phyloP scores from a whole-genome alignment of 1,140 invertebrate genomes.

The Drosophila ohnishii region DNA sequence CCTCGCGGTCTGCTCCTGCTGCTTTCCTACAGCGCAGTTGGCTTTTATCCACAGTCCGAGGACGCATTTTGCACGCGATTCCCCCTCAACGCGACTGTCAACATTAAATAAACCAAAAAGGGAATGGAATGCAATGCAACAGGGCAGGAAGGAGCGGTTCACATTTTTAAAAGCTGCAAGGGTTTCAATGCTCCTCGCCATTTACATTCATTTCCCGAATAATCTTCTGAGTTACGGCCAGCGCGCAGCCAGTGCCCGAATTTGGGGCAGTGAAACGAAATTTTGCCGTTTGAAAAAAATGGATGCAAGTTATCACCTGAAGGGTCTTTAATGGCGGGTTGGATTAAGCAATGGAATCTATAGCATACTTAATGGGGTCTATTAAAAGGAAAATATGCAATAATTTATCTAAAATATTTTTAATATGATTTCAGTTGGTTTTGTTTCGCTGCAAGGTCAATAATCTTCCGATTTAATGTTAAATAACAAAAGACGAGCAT shows the following conservation, averaged over 20 bases:
- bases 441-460: too few relatives aligned
- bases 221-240: conserved; percentile 47
- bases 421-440: too few relatives aligned
- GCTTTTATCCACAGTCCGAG: conserved; percentile 35
- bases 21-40: conserved; percentile 7
- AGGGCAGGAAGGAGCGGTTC: conserved; percentile 25
- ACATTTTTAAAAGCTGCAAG: conserved; percentile 55
- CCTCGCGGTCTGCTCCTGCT: conserved; percentile 20
- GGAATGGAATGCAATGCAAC: conserved; percentile 9
- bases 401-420: too few relatives aligned
- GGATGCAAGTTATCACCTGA: not conserved
- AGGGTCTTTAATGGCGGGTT: not conserved
- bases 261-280: conserved; percentile 55
- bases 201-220: conserved; percentile 72
- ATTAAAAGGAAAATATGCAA: too few relatives aligned
- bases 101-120: conserved; percentile 41
- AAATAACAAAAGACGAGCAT: not conserved
- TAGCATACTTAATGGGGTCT: not conserved
- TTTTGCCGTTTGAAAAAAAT: conserved; percentile 3
- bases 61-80: conserved; percentile 48
- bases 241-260: conserved; percentile 3
- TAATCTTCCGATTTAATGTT: not conserved
- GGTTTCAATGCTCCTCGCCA: conserved; percentile 66
- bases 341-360: not conserved
- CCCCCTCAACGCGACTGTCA: conserved; percentile 47